A percentile compares a stretch with the other conserved stretches of the same genome.
phyloP scores from a whole-genome alignment of 2,797 vertebrate genomes.

The Eutrigla gurnardus region DNA sequence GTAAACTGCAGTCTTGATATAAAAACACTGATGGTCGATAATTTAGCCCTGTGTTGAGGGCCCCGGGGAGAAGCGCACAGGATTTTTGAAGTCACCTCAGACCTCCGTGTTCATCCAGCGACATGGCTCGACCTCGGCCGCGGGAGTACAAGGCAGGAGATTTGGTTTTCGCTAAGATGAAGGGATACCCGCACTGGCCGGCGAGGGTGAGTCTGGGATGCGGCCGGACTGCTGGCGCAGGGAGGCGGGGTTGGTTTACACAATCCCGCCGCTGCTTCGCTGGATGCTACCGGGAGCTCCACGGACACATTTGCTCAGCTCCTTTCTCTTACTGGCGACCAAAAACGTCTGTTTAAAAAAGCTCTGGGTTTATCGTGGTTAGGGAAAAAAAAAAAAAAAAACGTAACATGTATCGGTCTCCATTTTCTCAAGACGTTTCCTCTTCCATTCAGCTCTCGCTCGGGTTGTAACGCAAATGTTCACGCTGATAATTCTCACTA shows the following conservation, averaged over 20 bases:
- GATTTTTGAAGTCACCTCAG: constrained; percentile 28
- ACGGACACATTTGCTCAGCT: neutral
- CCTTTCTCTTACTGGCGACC: neutral
- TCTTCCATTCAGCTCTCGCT: neutral
- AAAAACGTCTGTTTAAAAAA: accelerated
- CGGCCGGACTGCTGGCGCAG: constrained; percentile 64
- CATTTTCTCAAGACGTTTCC: neutral
- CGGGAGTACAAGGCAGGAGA: constrained; percentile 95
- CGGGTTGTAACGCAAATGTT: neutral
- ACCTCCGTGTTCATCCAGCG: constrained; percentile 21
- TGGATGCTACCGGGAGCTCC: constrained; percentile 18
- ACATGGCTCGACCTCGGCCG: constrained; percentile 94
- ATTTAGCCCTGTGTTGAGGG: constrained; percentile 57
- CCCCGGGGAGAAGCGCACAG: constrained; percentile 46
- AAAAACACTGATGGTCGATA: constrained; percentile 79
- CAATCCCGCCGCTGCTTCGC: constrained; percentile 54
- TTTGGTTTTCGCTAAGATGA: constrained; percentile 95
- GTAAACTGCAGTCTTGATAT: constrained; percentile 80
- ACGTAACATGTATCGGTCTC: neutral
- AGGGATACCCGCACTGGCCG: constrained; percentile 96
- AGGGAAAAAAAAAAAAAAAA: neutral
- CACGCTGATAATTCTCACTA: neutral
- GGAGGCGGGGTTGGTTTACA: constrained; percentile 74
- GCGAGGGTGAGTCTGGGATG: constrained; percentile 91
- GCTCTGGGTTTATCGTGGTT: neutral